These are phyloP conservation scores for Xestia xanthographa DNA, from an alignment of 2,888 invertebrate genomes.

Conservation along the genomic window DNA sequence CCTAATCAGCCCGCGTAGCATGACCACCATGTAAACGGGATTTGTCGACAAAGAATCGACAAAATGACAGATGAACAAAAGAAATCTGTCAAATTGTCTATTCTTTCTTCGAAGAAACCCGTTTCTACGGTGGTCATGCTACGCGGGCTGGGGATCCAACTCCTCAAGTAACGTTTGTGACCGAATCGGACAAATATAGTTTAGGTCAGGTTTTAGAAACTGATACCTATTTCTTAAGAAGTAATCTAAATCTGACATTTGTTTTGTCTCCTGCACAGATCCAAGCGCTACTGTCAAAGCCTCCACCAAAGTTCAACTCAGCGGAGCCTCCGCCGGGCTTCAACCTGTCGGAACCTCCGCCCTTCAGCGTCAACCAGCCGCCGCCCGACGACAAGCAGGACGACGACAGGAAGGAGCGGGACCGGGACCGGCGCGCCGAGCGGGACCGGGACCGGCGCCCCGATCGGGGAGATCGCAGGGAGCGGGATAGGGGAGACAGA, in stretches of 20 bases:
- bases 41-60: no score
- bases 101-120: no score
- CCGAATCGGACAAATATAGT: background rate
- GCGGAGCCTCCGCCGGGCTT: constrained; percentile 85
- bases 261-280: constrained; percentile 77
- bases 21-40: no score
- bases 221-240: background rate
- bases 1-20: no score
- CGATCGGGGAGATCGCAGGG: constrained; percentile 48
- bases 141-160: no score
- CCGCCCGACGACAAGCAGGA: constrained; percentile 78
- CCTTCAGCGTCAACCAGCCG: constrained; percentile 76
- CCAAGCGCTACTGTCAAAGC: constrained; percentile 89
- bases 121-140: no score
- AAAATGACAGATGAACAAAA: no score
- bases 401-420: constrained; percentile 76
- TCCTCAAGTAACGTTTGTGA: no score
- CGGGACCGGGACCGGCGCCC: constrained; percentile 54
- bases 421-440: constrained; percentile 71
- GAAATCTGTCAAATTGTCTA: no score
- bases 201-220: background rate
- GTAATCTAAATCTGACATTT: background rate
- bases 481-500: constrained; percentile 53
- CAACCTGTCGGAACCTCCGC: constrained; percentile 78
- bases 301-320: constrained; percentile 87